These are phyloP conservation scores for Drosophila leontia DNA, from an alignment of 1,140 invertebrate genomes.

Conservation along the genomic window DNA sequence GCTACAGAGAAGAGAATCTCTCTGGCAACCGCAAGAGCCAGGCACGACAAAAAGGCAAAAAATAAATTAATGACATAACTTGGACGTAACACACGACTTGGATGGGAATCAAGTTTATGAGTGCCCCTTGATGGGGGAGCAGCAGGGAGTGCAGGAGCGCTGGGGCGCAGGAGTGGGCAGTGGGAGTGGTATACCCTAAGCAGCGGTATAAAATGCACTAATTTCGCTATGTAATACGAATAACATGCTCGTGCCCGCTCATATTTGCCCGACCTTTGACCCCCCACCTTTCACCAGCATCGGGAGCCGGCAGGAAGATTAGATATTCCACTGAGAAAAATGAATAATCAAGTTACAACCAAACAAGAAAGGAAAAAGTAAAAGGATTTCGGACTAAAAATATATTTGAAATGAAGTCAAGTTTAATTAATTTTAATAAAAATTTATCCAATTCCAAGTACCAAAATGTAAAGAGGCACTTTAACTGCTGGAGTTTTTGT, in stretches of 20 bases:
- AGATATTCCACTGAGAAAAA: conserved; percentile 11
- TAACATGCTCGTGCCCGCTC: conserved; percentile 76
- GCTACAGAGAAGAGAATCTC: conserved; percentile 1
- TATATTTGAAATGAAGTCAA: no score
- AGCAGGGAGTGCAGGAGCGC: conserved; percentile 22
- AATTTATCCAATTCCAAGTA: no score
- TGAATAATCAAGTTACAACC: neutral
- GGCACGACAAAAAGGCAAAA: conserved; percentile 65
- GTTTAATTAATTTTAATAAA: no score
- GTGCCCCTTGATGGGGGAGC: conserved; percentile 16
- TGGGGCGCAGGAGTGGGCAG: neutral
- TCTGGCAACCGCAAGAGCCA: conserved; percentile 33
- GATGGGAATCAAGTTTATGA: conserved; percentile 63
- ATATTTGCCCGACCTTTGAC: conserved; percentile 75
- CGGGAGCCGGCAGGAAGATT: conserved; percentile 38
- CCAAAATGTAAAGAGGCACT: neutral
- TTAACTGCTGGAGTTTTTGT: neutral
- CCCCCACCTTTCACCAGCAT: conserved; percentile 64
- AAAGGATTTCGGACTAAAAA: no score
- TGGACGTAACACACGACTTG: conserved; percentile 65
- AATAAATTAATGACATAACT: conserved; percentile 81
- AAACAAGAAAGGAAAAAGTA: no score
- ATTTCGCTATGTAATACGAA: conserved; percentile 71
- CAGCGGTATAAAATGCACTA: conserved; percentile 59
- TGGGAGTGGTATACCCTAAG: conserved; percentile 16